Base-by-base conservation (phyloP, 2,888 invertebrate genomes). In the Mayetiola destructor region DNA sequence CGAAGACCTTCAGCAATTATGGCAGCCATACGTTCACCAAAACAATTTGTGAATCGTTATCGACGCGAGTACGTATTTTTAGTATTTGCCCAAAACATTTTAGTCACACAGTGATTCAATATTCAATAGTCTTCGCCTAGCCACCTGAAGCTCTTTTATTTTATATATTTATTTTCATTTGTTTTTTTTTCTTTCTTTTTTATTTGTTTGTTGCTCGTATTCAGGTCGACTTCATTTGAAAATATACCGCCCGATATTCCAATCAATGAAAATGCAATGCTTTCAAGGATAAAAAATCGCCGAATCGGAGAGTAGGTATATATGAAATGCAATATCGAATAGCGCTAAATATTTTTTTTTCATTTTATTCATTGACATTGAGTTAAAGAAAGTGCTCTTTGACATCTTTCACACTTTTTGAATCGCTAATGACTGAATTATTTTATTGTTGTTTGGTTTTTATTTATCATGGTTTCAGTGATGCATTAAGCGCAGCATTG, bases 401-500 rank as follows among this genome's bases (percentile, higher is more conserved):
- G 14, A 23, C 27, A 27, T 52, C 12, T 57, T 32, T 42, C 20
- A 14, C 18, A 40, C n/a, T n/a, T n/a, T n/a, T n/a, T n/a, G n/a
- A n/a, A n/a, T n/a, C n/a, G n/a, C n/a, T n/a, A n/a, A 36, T 39
- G 21, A 37, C 35, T 40, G 18, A 14, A n/a, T 54, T n/a, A n/a
- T n/a, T 14, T 23, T 14, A 48, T 57, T 56, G 8, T 55, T 39
- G 40, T 42, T 56, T 55, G 18, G 23, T 39, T 53, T 57, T 4
- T 56, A 16, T 16, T 59, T 35, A 52, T 57, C 40, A 58, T 36
- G 64, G 23, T 73, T 73, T 61, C 66, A 84, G 82, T 65, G 85
- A 86, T 70, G 81, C 82, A 39, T 68, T 87, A 59, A 83, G 84
- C 62, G 79, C 81, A 59, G 81, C 84, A 5, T 70, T 89, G 42